Evolutionary conservation across 1,140 invertebrate species (phyloP).

Genomic region (Drosophila arawakana): DNA sequence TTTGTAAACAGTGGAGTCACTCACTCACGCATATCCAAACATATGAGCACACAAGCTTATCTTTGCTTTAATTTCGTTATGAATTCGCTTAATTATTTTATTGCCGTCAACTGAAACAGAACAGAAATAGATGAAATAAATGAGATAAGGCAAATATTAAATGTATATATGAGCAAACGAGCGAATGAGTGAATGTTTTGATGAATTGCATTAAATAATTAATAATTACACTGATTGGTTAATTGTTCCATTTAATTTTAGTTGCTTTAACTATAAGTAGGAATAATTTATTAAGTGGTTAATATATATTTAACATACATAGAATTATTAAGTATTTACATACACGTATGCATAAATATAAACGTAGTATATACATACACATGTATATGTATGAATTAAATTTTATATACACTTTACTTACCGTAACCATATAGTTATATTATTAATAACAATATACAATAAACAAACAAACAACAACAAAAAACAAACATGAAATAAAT

Average conservation of each 20-base stretch:
- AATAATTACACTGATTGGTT: constrained; percentile 36
- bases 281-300: constrained; percentile 22
- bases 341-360: constrained; percentile 20
- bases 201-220: constrained; percentile 18
- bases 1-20: no score
- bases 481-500: not conserved
- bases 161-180: not conserved
- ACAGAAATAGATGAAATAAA: not conserved
- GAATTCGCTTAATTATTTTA: not conserved
- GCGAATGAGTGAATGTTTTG: not conserved
- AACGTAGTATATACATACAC: constrained; percentile 12
- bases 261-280: constrained; percentile 21
- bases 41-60: not conserved
- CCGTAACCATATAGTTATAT: constrained; percentile 30
- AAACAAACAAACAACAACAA: constrained; percentile 8
- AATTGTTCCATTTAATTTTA: constrained; percentile 46
- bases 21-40: not conserved
- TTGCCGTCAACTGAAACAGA: not conserved
- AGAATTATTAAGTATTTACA: constrained; percentile 24
- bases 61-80: not conserved
- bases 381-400: constrained; percentile 12
- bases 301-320: constrained; percentile 19
- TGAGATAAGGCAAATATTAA: not conserved
- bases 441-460: constrained; percentile 19
- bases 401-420: constrained; percentile 21